Percentiles rank a stretch among this genome's conserved stretches.
Conservation (phyloP, 2,888 invertebrate species). For the Plutella xylostella region DNA sequence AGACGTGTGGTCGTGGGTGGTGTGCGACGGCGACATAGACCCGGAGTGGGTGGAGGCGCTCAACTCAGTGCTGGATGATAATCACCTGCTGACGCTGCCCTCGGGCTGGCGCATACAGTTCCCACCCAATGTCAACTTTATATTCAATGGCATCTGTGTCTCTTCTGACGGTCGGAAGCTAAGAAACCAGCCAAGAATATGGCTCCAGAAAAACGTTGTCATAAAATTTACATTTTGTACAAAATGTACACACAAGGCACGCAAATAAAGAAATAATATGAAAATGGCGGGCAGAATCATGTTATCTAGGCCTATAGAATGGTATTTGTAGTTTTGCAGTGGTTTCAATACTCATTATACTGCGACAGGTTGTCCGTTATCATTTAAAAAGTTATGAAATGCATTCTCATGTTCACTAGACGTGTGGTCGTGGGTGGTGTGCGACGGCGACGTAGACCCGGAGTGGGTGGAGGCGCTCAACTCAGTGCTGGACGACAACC, state of each 20-base stretch:
- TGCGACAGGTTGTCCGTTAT: too few species aligned
- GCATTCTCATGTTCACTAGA: conserved; percentile 55
- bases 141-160: conserved; percentile 99
- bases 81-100: conserved; percentile 90
- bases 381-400: too few species aligned
- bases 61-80: conserved; percentile 98
- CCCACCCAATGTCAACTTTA: conserved; percentile 91
- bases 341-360: too few species aligned
- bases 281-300: too few species aligned
- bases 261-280: too few species aligned
- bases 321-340: too few species aligned
- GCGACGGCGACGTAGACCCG: conserved; percentile 99
- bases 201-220: too few species aligned
- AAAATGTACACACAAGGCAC: too few species aligned
- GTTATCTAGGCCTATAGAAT: too few species aligned
- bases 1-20: conserved; percentile 89
- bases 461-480: conserved; percentile 99
- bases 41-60: conserved; percentile 99
- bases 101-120: conserved; percentile 98
- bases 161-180: conserved; percentile 95
- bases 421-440: conserved; percentile 91
- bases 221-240: too few species aligned
- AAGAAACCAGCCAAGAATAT: too few species aligned
- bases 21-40: conserved; percentile 99
- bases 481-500: conserved; percentile 98